These are phyloP conservation scores for Agrotis ipsilon DNA, from an alignment of 2,888 invertebrate genomes.

Conservation along the genomic window DNA sequence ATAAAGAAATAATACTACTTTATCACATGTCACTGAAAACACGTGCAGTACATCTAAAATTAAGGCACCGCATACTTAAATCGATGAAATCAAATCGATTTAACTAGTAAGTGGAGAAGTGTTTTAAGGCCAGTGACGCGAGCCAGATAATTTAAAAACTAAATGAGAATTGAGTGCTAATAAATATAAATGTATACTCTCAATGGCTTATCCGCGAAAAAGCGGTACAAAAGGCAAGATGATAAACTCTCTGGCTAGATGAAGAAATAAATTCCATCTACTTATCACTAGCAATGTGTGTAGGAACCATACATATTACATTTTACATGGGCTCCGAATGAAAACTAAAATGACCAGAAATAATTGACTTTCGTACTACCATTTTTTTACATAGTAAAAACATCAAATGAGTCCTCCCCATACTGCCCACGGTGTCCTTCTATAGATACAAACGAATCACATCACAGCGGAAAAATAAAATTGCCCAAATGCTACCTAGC, in stretches of 20 bases:
- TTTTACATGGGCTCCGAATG: conserved; percentile 29
- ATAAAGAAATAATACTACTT: conserved; percentile 51
- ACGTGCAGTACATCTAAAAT: conserved; percentile 63
- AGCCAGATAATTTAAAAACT: conserved; percentile 3
- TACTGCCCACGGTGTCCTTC: no score
- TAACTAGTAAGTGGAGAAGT: neutral
- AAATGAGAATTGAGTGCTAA: neutral
- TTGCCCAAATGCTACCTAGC: no score
- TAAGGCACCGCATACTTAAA: conserved; percentile 5
- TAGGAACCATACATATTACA: no score
- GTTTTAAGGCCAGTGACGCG: neutral
- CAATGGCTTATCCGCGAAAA: neutral
- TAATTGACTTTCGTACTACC: conserved; percentile 4
- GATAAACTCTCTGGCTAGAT: neutral
- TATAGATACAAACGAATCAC: neutral
- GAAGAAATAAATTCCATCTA: neutral
- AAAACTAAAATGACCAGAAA: conserved; percentile 11
- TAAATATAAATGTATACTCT: neutral
- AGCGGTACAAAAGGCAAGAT: no score
- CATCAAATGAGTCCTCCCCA: no score
- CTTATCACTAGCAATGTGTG: no score
- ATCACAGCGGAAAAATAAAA: neutral
- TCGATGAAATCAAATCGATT: neutral
- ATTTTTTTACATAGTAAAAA: neutral
- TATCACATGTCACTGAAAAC: conserved; percentile 65